phyloP scores from a whole-genome alignment of 1,140 invertebrate species.

The Neomicropteryx cornuta region DNA sequence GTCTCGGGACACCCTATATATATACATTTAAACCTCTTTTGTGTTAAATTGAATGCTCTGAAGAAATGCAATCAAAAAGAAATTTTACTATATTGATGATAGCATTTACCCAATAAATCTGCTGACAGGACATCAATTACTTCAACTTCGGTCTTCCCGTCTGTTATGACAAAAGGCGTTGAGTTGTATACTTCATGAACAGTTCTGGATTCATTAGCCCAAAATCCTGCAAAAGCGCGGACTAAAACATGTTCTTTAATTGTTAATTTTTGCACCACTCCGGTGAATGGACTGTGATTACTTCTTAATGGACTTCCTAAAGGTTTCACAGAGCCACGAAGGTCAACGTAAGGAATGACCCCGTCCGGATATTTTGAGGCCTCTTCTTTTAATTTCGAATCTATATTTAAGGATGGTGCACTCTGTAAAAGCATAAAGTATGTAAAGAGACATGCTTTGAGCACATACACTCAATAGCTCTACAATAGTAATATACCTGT shows the following conservation, averaged over 20 bases:
- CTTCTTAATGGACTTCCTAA: slow-evolving; percentile 60
- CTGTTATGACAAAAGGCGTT: slow-evolving; percentile 60
- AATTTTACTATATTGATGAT: no score
- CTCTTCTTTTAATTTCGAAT: slow-evolving; percentile 45
- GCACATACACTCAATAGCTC: background rate
- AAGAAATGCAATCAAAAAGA: no score
- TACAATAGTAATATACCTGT: slow-evolving; percentile 41
- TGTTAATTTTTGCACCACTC: slow-evolving; percentile 57
- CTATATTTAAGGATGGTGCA: slow-evolving; percentile 54
- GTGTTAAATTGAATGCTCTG: no score
- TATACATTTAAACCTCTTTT: no score
- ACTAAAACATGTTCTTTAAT: slow-evolving; percentile 68
- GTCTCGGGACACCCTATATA: no score
- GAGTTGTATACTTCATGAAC: slow-evolving; percentile 62
- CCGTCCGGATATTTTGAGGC: slow-evolving; percentile 45
- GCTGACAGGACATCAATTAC: slow-evolving; percentile 60
- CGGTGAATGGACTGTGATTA: slow-evolving; percentile 51
- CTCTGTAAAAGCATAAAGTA: slow-evolving; percentile 34
- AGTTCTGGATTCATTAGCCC: slow-evolving; percentile 63
- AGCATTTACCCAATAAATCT: slow-evolving; percentile 47
- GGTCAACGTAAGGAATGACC: slow-evolving; percentile 57
- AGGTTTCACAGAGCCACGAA: slow-evolving; percentile 59
- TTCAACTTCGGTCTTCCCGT: slow-evolving; percentile 51
- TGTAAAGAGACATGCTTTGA: no score
- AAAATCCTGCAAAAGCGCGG: slow-evolving; percentile 63